A percentile compares a stretch with the other conserved stretches of the same genome.
These are phyloP conservation scores for Mycteria americana DNA, from an alignment of 2,797 vertebrate species.

Conservation along the genomic window DNA sequence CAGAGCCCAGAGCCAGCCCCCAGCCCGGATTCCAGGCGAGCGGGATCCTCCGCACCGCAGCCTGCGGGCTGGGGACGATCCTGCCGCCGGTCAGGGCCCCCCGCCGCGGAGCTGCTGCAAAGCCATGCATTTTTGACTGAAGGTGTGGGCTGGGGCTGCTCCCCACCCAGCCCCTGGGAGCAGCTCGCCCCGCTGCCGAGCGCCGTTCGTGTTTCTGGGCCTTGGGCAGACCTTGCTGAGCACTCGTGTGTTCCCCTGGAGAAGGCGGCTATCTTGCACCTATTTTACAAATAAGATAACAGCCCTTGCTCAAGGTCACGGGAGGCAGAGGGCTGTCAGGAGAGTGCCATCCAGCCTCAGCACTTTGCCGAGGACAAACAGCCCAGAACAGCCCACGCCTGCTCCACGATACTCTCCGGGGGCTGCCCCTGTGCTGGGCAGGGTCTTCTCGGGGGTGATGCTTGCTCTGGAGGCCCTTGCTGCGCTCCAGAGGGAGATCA, in stretches of 20 bases:
- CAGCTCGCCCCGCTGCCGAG: not conserved
- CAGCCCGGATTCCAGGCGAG: not conserved
- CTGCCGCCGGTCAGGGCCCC: not conserved
- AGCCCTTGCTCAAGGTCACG: constrained; percentile 31
- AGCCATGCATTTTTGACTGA: not conserved
- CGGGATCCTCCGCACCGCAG: not conserved
- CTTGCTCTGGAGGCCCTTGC: not conserved
- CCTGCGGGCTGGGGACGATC: not conserved
- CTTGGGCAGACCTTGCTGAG: not conserved
- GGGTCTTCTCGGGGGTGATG: fast-evolving
- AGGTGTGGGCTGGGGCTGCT: not conserved
- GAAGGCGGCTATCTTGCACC: not conserved
- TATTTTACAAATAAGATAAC: constrained; percentile 28
- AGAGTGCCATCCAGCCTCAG: not conserved
- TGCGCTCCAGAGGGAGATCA: not conserved
- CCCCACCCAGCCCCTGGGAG: not conserved
- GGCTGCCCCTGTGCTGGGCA: not conserved
- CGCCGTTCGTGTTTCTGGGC: fast-evolving
- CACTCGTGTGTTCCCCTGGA: not conserved
- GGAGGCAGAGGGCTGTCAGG: not conserved
- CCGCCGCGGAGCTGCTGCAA: not conserved
- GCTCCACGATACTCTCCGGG: fast-evolving
- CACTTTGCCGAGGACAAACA: not conserved
- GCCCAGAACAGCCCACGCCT: not conserved
- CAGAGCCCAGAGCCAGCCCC: not conserved